Evolutionary conservation across 2,888 invertebrate genomes (phyloP), one percentile per base, ranked within the genome.

Genomic region (Heliconius ismenius): DNA sequence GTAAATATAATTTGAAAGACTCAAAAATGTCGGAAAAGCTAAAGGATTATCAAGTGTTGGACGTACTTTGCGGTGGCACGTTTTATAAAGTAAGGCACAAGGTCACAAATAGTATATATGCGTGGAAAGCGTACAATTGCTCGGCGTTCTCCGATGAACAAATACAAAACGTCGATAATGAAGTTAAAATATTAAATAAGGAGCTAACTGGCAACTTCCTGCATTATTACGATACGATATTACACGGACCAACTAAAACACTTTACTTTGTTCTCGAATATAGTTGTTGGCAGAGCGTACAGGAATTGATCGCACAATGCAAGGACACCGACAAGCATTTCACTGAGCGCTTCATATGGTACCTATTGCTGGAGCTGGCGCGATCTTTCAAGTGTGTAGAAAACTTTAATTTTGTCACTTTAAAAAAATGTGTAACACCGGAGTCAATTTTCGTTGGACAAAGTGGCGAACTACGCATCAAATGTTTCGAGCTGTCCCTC

Each of bases 11-110:
- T 77, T 79, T 83, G 32, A 76, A 81, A 67, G 69, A 54, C 63
- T 62, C 77, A 64, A 89, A 78, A 86, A 94, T 93, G 92, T 82
- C 89, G 83, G 90, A 88, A 86, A 93, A 93, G 87, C 83, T 94
- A 81, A 92, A 89, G 83, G 90, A 93, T 84, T 94, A 93, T 88
- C 92, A 93, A 90, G 94, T 94, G 84, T 85, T 94, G 85, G 94
- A 94, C 87, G 91, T 94, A 84, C 87, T 93, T 86, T 89, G 92
- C 85, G 89, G 91, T 79, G 93, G 93, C 82, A 91, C 93, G 83
- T 92, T 93, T 89, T 94, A 94, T 82, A 94, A 94, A 91, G 94
- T 94, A 83, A 89, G 89, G 83, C 93, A 94, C 91, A 94, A 94
- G 92, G 92, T 91, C 90, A 93, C 92, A 81, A 90, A 91, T 86